Evolutionary conservation across 2,113 vertebrate genomes (phyloP), one percentile per base, ranked within the genome.

Genomic region (Seriola aureovittata): DNA sequence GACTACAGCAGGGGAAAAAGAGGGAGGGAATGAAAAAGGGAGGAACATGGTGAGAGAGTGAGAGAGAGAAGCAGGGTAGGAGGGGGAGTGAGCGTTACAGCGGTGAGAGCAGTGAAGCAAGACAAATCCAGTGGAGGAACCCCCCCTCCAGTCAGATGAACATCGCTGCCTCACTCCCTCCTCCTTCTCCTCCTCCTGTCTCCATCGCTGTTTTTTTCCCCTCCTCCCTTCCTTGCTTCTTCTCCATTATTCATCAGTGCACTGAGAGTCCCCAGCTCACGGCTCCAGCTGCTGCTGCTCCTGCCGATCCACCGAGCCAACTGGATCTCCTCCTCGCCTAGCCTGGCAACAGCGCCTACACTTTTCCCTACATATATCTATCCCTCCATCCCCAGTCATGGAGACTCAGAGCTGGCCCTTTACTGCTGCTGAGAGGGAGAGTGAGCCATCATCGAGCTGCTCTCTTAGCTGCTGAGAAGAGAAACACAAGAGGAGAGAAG

Each of bases 41-140:
- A 38, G 58, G 62, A 54, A 70, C 46, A 78, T 9, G 21, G 42
- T 58, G 46, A 38, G 62, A 68, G 54, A 55, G 46, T 19, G 38
- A 78, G 80, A 81, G 60, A 71, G 50, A 74, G 42, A 71, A 38
- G 58, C 57, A 71, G 75, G 59, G 64, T 44, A 75, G 67, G 81
- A 62, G 81, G 78, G 75, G 75, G 63, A 40, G 76, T 34, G 77
- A 55, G 85, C 8, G 54, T 74, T 86, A 87, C 83, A 89, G 88
- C 84, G 80, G 70, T 58, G 46, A 78, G 93, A 73, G 93, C 90
- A 82, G 85, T 86, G 63, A 88, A 95, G 95, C 92, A 79, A 88
- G 88, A 94, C 92, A 94, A 90, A 92, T 87, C 92, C 67, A 86
- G 94, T 84, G 90, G 77, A 96, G 96, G 96, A 96, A 94, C 92